phyloP scores from a whole-genome alignment of 2,797 vertebrate genomes.

The Ceyx erithaca region DNA sequence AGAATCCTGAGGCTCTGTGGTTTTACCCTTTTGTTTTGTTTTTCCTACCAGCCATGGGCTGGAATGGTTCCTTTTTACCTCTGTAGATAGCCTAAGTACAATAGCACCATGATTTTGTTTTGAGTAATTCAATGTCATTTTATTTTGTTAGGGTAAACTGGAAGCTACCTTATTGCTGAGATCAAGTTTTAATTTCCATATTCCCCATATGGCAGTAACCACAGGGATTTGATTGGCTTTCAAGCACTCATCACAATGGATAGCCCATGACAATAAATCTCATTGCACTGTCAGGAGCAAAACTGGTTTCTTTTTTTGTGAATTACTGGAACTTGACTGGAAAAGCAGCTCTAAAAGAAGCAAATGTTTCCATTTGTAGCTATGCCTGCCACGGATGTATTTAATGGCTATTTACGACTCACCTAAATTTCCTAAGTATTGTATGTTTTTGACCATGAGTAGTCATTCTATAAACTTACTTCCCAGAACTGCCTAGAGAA shows the following conservation, averaged over 20 bases:
- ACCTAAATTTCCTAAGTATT: constrained; percentile 73
- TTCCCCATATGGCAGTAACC: neutral
- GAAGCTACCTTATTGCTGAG: neutral
- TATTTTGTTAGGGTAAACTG: neutral
- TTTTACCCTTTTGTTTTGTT: neutral
- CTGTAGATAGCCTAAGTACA: neutral
- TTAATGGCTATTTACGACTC: constrained; percentile 81
- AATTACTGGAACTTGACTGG: constrained; percentile 11
- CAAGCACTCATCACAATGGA: neutral
- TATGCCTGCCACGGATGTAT: constrained; percentile 78
- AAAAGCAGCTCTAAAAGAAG: constrained; percentile 76
- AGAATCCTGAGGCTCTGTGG: neutral
- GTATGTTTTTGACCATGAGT: constrained; percentile 76
- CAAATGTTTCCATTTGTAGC: constrained; percentile 69
- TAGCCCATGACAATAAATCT: neutral
- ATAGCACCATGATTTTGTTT: neutral
- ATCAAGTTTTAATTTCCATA: neutral
- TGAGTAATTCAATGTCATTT: neutral
- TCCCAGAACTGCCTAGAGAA: constrained; percentile 76
- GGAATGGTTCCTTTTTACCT: neutral
- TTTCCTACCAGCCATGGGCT: neutral
- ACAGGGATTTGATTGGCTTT: neutral
- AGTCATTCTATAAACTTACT: constrained; percentile 76
- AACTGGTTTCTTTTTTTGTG: constrained; percentile 2
- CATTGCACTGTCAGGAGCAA: neutral